These are phyloP conservation scores for Pyrgilauda ruficollis DNA, from an alignment of 2,113 vertebrate genomes.

Conservation along the genomic window DNA sequence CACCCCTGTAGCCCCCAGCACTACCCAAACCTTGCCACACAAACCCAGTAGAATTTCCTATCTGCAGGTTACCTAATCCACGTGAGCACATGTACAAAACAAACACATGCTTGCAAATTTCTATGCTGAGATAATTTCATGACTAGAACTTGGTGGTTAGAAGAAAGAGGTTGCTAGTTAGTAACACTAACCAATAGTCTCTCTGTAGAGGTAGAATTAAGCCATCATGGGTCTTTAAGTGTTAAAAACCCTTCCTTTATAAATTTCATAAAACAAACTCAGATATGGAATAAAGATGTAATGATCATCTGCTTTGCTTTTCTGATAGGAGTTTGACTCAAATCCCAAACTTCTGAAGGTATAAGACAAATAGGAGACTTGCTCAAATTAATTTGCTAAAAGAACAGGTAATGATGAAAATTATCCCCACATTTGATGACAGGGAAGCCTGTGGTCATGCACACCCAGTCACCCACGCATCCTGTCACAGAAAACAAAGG, in stretches of 20 bases:
- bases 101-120: background rate
- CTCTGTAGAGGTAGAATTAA: slow-evolving; percentile 45
- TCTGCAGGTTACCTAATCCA: background rate
- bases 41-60: background rate
- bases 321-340: slow-evolving; percentile 33
- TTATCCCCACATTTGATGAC: slow-evolving; percentile 41
- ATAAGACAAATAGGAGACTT: slow-evolving; percentile 42
- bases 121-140: background rate
- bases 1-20: background rate
- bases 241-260: background rate
- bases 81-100: rapidly evolving
- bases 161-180: background rate
- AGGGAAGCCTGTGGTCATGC: slow-evolving; percentile 32
- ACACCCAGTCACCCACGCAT: slow-evolving; percentile 27
- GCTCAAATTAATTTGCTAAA: slow-evolving; percentile 62
- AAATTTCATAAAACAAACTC: background rate
- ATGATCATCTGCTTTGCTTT: slow-evolving; percentile 26
- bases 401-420: slow-evolving; percentile 61
- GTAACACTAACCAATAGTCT: background rate
- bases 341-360: slow-evolving; percentile 57
- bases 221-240: background rate
- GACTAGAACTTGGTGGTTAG: background rate
- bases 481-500: slow-evolving; percentile 20
- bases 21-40: background rate
- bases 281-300: background rate